phyloP scores from a whole-genome alignment of 2,113 vertebrate genomes.

The Oceanites oceanicus region DNA sequence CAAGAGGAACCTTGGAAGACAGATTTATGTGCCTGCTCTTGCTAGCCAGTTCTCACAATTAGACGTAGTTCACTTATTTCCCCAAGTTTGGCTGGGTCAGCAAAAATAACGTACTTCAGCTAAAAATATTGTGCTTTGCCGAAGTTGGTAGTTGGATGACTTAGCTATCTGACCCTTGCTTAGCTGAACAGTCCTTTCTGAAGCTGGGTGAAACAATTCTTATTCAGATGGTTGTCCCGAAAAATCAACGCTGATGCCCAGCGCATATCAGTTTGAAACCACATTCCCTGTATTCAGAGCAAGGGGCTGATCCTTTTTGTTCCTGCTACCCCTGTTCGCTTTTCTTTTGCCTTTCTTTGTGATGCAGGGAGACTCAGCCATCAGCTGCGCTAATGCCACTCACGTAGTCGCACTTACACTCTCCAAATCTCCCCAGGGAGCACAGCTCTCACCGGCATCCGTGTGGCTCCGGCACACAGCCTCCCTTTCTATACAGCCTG shows the following conservation, averaged over 20 bases:
- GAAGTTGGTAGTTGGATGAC: too few species aligned
- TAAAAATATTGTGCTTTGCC: too few species aligned
- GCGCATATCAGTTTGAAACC: background rate
- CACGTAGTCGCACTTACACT: accelerated
- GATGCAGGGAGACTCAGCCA: background rate
- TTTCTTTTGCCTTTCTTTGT: background rate
- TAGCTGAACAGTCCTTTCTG: too few species aligned
- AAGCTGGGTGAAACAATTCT: too few species aligned
- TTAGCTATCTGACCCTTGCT: too few species aligned
- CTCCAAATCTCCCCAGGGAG: background rate
- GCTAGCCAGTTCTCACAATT: too few species aligned
- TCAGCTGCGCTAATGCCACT: background rate
- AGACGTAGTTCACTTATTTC: too few species aligned
- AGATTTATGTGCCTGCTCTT: too few species aligned
- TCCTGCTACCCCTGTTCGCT: background rate
- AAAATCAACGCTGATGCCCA: background rate
- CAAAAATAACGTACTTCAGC: too few species aligned
- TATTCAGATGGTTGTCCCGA: background rate
- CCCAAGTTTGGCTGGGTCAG: too few species aligned
- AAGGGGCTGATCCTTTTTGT: background rate
- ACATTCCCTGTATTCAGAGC: background rate
- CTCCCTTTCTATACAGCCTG: background rate
- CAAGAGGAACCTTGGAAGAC: too few species aligned
- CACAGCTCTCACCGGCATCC: background rate
- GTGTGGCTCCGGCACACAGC: background rate